Evolutionary conservation across 2,113 vertebrate species (phyloP), one percentile per base, ranked within the genome.

Genomic region (Theristicus caerulescens): DNA sequence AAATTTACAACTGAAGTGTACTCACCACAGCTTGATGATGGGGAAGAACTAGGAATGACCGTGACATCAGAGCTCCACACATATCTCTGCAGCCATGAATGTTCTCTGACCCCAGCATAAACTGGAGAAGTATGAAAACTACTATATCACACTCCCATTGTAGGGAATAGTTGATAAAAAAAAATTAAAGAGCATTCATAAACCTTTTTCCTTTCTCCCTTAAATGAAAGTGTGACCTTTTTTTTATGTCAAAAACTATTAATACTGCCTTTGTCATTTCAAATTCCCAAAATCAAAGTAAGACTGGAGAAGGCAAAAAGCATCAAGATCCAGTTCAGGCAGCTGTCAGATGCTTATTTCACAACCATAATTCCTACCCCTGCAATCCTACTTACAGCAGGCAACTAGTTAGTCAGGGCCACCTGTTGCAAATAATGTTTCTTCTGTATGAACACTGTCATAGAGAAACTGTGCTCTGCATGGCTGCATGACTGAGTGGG

Each of bases 101-200:
- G 3, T 49, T 64, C 29, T 74, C 51, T 87, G 31, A 82, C 19
- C 4, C 17, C 27, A 42, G 5, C 17, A 46, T 14, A 73, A 86
- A 58, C 18, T 24, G 34, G 7, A 81, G 18, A 65, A 29, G 1
- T 29, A 78, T 66, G 31, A 82, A 61, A 81, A 66, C 4, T 64
- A 10, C 9, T 38, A 2, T 57, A 61, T n/a, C 14, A 61, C 3
- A 20, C 10, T 2, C 0, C 16, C 7, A 32, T 24, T 76, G 5
- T 29, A 72, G 31, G 27, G 15, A 86, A 76, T 51, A 44, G 3
- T n/a, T 57, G 16, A 73, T 36, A 17, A 47, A n/a, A 34, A 10
- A 58, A 10, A 59, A 34, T 3, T 24, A 8, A 82, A 82, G 1
- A 44, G 2, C 9, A 79, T 54, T 82, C 0, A 0, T 71, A 62